Conservation (phyloP, 2,888 invertebrate species). For the Tyria jacobaeae region DNA sequence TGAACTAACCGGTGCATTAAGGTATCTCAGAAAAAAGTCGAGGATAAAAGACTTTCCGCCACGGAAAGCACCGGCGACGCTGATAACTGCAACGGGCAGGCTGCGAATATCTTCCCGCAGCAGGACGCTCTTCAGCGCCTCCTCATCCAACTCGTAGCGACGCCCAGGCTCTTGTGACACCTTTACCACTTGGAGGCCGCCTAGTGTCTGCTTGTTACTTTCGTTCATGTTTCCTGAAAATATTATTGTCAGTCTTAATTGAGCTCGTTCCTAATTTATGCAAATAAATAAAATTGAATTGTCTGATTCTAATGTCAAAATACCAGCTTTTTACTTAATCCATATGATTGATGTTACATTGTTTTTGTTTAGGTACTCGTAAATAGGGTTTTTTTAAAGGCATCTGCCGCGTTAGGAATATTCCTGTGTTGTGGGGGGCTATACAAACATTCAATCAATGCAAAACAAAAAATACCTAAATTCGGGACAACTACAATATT, state of each 20-base stretch:
- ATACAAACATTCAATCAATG: too few species aligned
- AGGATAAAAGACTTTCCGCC: slow-evolving; percentile 65
- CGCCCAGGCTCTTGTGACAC: slow-evolving; percentile 30
- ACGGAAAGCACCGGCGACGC: slow-evolving; percentile 62
- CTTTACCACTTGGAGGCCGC: slow-evolving; percentile 49
- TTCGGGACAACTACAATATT: too few species aligned
- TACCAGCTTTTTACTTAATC: too few species aligned
- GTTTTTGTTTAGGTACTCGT: too few species aligned
- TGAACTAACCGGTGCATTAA: slow-evolving; percentile 50
- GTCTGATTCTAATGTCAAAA: too few species aligned
- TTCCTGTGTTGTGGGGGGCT: too few species aligned
- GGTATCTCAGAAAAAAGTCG: slow-evolving; percentile 60
- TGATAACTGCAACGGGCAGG: slow-evolving; percentile 54
- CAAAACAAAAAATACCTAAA: too few species aligned
- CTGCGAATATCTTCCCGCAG: slow-evolving; percentile 43
- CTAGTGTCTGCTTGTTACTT: neutral
- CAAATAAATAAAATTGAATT: too few species aligned
- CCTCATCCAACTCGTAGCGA: slow-evolving; percentile 45
- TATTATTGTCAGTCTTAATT: neutral
- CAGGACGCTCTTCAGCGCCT: slow-evolving; percentile 42
- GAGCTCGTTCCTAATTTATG: too few species aligned
- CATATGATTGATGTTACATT: too few species aligned
- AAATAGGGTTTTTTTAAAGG: too few species aligned
- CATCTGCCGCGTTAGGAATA: too few species aligned
- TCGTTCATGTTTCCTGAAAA: slow-evolving; percentile 21